Percentiles rank a stretch among this genome's conserved stretches.
Evolutionary conservation across 2,888 invertebrate species (phyloP).

Genomic region (Drosophila anceps): DNA sequence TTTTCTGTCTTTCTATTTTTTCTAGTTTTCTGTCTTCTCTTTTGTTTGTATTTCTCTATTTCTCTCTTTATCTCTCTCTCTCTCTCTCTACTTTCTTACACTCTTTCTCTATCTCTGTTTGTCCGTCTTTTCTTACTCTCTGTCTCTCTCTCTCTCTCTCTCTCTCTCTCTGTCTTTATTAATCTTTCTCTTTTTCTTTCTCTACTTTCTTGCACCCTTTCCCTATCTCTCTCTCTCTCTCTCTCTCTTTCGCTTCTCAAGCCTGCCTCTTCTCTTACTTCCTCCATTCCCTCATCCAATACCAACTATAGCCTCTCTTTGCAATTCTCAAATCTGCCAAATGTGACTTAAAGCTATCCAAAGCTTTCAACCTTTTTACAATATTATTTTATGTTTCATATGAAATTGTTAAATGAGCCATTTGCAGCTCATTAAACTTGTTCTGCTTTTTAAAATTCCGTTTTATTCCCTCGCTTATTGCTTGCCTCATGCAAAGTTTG

Average conservation of each 20-base stretch:
- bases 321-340: neutral
- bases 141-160: neutral
- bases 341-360: neutral
- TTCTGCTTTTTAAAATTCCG: conserved; percentile 1
- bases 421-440: conserved; percentile 2
- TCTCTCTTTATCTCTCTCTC: too few species aligned
- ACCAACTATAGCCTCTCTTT: neutral
- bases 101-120: neutral
- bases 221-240: neutral
- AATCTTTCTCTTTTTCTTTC: neutral
- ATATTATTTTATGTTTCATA: neutral
- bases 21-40: too few species aligned
- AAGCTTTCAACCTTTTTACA: neutral
- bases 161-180: neutral
- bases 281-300: neutral
- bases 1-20: neutral
- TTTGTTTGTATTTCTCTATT: too few species aligned
- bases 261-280: neutral
- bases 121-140: too few species aligned
- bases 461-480: conserved; percentile 23
- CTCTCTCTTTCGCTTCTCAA: neutral
- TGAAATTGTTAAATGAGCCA: neutral
- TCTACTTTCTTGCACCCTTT: neutral
- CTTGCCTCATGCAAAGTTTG: conserved; percentile 45
- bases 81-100: too few species aligned